Evolutionary conservation across 2,797 vertebrate genomes (phyloP).

Genomic region (Leptatherina wallacei): DNA sequence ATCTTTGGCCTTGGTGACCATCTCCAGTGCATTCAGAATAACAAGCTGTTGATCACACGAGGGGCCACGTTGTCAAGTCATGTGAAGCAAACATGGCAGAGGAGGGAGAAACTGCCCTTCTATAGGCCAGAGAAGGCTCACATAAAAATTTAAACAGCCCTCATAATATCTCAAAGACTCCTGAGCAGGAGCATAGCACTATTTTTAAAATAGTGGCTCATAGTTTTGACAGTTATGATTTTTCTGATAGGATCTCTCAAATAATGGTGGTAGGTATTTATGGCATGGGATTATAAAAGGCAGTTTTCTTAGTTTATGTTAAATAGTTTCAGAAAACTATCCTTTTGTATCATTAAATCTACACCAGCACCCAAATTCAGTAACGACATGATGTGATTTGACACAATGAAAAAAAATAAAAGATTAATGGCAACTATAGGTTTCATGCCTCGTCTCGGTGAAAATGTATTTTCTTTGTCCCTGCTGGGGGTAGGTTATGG

Average conservation of each 20-base stretch:
- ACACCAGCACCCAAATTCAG: background rate
- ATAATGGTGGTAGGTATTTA: background rate
- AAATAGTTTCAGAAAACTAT: background rate
- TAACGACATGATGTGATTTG: background rate
- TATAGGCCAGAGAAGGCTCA: conserved; percentile 34
- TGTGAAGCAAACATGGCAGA: conserved; percentile 12
- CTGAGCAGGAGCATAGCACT: conserved; percentile 20
- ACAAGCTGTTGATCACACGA: conserved; percentile 7
- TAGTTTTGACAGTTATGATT: conserved; percentile 10
- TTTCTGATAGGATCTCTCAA: conserved; percentile 10
- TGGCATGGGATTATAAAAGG: background rate
- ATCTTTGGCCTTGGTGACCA: background rate
- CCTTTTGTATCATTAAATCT: background rate
- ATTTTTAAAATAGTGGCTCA: conserved; percentile 30
- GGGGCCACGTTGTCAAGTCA: conserved; percentile 1
- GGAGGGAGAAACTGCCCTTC: background rate
- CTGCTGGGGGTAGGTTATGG: background rate
- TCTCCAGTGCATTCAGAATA: conserved; percentile 4
- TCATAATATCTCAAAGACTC: conserved; percentile 35
- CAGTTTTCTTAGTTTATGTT: background rate
- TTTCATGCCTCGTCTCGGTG: background rate
- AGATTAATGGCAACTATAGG: background rate
- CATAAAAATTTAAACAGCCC: conserved; percentile 27
- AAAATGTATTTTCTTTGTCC: background rate
- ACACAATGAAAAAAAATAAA: background rate